These are phyloP conservation scores for Oxygymnocypris stewartii DNA, from an alignment of 2,113 vertebrate genomes.

Conservation along the genomic window DNA sequence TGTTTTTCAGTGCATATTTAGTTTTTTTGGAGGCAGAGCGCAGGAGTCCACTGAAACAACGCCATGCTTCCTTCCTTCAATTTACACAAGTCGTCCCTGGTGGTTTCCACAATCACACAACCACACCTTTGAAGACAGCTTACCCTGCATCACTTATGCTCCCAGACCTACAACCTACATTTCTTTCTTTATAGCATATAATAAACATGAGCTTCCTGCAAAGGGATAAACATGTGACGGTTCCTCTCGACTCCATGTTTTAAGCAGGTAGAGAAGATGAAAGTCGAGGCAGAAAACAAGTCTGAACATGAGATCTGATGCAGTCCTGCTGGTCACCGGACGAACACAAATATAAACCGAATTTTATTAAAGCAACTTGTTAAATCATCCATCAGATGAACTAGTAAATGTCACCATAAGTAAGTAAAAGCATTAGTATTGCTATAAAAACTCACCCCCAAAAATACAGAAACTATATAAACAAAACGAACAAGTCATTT, in stretches of 20 bases:
- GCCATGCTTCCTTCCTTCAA: conserved; percentile 32
- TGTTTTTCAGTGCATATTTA: not conserved
- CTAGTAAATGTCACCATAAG: not conserved
- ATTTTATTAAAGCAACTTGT: not conserved
- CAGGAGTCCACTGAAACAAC: not conserved
- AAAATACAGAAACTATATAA: too few relatives aligned
- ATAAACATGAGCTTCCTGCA: not conserved
- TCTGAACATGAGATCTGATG: not conserved
- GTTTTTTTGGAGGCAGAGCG: not conserved
- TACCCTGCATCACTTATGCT: not conserved
- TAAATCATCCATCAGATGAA: too few relatives aligned
- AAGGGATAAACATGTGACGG: not conserved
- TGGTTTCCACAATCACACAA: conserved; percentile 25
- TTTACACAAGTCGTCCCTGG: conserved; percentile 17
- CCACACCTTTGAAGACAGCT: not conserved
- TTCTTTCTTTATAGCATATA: too few relatives aligned
- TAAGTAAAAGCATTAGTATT: too few relatives aligned
- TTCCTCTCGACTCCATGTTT: not conserved
- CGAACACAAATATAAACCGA: not conserved
- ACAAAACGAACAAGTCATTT: too few relatives aligned
- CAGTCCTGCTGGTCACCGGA: too few relatives aligned
- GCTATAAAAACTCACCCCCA: too few relatives aligned
- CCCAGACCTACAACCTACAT: not conserved
- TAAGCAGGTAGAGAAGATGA: not conserved
- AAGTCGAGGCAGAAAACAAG: not conserved